Evolutionary conservation across 1,140 invertebrate species (phyloP), one percentile per base, ranked within the genome.

Genomic region (Psilanteris sp.): DNA sequence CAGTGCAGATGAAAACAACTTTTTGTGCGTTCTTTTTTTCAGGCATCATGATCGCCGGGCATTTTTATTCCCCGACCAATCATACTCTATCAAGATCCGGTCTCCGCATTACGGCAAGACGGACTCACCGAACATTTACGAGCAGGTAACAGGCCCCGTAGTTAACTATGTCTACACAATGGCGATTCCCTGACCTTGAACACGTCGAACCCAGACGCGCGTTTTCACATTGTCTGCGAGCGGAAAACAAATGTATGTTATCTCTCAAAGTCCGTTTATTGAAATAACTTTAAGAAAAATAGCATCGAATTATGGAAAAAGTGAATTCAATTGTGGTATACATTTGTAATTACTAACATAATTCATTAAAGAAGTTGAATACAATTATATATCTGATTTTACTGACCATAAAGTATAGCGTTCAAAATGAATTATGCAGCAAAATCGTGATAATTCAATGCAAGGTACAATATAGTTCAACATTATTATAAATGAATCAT

Each of bases 131-230:
- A 52, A 22, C 61, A 27, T 46, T 62, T 79, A 73, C 46, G 34
- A 66, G 54, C 83, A 85, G 83, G 83, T 84, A 85, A 78, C 73
- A 71, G 75, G 57, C 68, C 68, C 62, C 68, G 55, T 57, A 80
- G 74, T 64, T 79, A 84, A 81, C 77, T 77, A 76, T 55, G 44
- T 73, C 48, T 18, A 71, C 64, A 79, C 78, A 82, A 83, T 83
- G 79, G 55, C 77, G 72, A 76, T 57, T 73, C 54, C 61, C 77
- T 50, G 79, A 75, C 83, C 82, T 85, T 85, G 67, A 70, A 61
- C 41, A 54, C 43, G 27, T 52, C 64, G 41, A 78, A 78, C 50
- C 41, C 43, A 22, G 18, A 29, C 46, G 39, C 62, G 50, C 43
- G 70, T 81, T 71, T 72, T 62, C 37, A 9, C 44, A 71, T 61